Evolutionary conservation across 1,140 invertebrate genomes (phyloP), one percentile per base, ranked within the genome.

Genomic region (Lepidurus arcticus): DNA sequence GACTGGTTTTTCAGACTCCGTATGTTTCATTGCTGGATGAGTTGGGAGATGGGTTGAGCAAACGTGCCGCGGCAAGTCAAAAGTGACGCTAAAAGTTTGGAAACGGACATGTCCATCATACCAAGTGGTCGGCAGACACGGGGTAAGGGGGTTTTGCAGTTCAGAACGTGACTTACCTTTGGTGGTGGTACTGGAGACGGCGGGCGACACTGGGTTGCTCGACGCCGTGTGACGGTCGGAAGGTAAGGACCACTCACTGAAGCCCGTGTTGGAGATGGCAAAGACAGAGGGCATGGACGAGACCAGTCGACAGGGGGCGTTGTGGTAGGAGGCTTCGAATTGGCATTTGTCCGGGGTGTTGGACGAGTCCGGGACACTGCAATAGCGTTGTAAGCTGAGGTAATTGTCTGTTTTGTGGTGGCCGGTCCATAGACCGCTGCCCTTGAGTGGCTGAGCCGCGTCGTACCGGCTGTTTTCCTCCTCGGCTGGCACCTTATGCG

Each of bases 361-460:
- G 53, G 53, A 65, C 53, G 53, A 65, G 53, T 65, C 53, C 7
- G 53, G 53, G 53, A 65, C 53, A 65, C 53, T 65, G 13, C 53
- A 65, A 65, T 65, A 65, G 53, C 53, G 53, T 16, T 65, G 53
- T 65, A 65, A 65, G 53, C 21, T 65, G 53, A 65, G 53, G 53
- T 65, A 65, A 65, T 65, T 65, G 53, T 65, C 53, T 65, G 53
- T 65, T 65, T 65, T 65, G 53, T 65, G 53, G 53, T 13, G 16
- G 16, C 53, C 53, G 53, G 53, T 21, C 53, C 53, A 65, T 65
- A 65, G 21, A 65, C 53, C n/a, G 53, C 53, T 21, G 53, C 53
- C 53, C 21, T 65, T 65, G 13, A 65, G 53, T 13, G 21, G 53
- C 53, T 65, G 53, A 21, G 53, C 8, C 16, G 53, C 7, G 53